Base-by-base conservation (phyloP, 2,888 invertebrate genomes). In the Agrochola circellaris region DNA sequence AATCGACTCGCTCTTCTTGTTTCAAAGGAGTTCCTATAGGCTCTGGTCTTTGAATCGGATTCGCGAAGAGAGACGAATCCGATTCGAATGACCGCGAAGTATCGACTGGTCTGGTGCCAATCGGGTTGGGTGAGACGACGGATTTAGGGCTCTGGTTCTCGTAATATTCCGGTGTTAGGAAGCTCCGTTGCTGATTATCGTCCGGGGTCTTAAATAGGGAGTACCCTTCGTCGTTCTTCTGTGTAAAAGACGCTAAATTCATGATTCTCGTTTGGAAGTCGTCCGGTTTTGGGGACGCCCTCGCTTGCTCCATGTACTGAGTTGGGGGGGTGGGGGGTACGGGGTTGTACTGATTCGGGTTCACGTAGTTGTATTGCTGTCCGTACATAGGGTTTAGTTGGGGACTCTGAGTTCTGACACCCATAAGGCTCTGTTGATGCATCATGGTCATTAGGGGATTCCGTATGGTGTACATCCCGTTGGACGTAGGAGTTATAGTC, bases 391-490 rank as follows among this genome's bases (percentile, higher is more conserved):
- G 91, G 65, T 90, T 90, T 9, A 90, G 66, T 6, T 92, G 93
- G 0, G 94, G 94, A 0, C 88, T 91, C 0, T 90, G 95, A 0
- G 83, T 88, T 0, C 91, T 56, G 0, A 93, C 87, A 0, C 95
- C 95, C 92, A 95, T 95, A 0, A 96, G 80, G 15, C 90, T 94
- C 58, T 96, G 95, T 61, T 97, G 96, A 64, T 97, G 96, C 94
- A 96, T 95, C 93, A 96, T 95, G 0, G 96, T 97, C 93, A 98
- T 96, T 0, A 97, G 92, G 0, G 98, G 98, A 93, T 98, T 98
- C 20, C 98, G 96, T 70, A 98, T 98, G 0, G 98, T 98, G 79
- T 98, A 98, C 98, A 98, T 98, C 17, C 98, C 98, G 84, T 96
- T 97, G 0, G 96, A 96, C 0, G 97, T 96, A 0, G 97, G 97